Base-by-base conservation (phyloP, 1,140 invertebrate genomes). In the Paraescarpia echinospica region DNA sequence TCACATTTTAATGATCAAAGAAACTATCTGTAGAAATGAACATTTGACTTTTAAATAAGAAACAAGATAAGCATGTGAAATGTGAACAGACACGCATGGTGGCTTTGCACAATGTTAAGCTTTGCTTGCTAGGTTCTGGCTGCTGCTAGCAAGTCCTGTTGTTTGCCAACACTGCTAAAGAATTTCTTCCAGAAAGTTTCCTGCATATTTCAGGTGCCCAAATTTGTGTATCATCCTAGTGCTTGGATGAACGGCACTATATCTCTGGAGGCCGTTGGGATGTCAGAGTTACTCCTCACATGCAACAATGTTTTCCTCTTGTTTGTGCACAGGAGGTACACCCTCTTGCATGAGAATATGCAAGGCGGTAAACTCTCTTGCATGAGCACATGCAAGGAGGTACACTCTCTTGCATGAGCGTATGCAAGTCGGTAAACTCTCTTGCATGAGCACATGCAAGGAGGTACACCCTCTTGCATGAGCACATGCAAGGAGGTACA, bases 41-140 rank as follows among this genome's bases (percentile, higher is more conserved):
- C 22, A 22, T 77, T 77, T 12, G 22, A 77, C 22, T 4, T 14
- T 77, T 77, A 18, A 77, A 2, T 77, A 22, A 2, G 9, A 77
- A 77, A 77, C 22, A 12, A 77, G 9, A 77, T 22, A 77, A 77
- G 59, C 59, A 18, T 77, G 59, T 77, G 59, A 77, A 77, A 77
- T 77, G 59, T 31, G 59, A 77, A 77, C 59, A 31, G 59, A 77
- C 27, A 18, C 27, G 59, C 59, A 77, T 77, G 2, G 59, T 77
- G 59, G 59, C 59, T 77, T 77, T 77, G 59, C 59, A 77, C 59
- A 77, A 77, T 77, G 59, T 77, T 77, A 77, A 18, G 59, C 59
- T 77, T 77, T 77, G 59, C 59, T 77, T 77, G 59, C 59, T 77
- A 77, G 59, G 59, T 77, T 77, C 59, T 77, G 59, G 59, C 59